Evolutionary conservation across 2,888 invertebrate genomes (phyloP).

Genomic region (Megalurothrips usitatus): DNA sequence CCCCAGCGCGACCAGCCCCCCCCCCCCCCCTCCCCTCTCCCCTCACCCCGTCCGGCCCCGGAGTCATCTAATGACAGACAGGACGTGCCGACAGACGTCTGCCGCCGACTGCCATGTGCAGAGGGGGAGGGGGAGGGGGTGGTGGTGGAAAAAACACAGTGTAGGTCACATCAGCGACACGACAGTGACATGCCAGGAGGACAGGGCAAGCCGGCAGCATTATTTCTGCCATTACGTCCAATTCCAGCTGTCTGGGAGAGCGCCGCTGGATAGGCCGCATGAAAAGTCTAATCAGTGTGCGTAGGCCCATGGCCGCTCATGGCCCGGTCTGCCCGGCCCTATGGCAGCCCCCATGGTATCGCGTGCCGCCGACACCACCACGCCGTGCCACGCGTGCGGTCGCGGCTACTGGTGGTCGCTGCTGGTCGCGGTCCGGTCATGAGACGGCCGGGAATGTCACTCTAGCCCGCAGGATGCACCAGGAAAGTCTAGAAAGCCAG

Average conservation of each 20-base stretch:
- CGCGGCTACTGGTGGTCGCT: too few relatives aligned
- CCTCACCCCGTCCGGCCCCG: neutral
- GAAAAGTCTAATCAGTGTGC: neutral
- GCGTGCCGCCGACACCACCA: too few relatives aligned
- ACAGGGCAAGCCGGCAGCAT: neutral
- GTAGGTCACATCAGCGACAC: neutral
- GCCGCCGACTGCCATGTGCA: neutral
- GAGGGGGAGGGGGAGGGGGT: neutral
- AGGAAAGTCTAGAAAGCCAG: too few relatives aligned
- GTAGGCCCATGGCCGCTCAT: neutral
- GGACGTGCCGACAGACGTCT: conserved; percentile 9
- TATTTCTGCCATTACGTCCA: conserved; percentile 13
- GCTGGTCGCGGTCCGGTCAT: too few relatives aligned
- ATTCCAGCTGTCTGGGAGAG: neutral
- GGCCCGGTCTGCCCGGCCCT: too few relatives aligned
- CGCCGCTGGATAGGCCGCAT: neutral
- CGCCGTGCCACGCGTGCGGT: too few relatives aligned
- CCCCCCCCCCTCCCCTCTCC: neutral
- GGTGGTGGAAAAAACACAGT: neutral
- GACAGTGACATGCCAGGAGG: neutral
- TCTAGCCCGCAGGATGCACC: too few relatives aligned
- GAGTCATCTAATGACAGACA: conserved; percentile 20
- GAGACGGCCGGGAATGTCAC: too few relatives aligned
- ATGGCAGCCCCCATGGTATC: too few relatives aligned
- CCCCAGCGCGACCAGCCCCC: neutral